Percentiles rank a stretch among this genome's conserved stretches.
These are phyloP conservation scores for Cyrtorhinus lividipennis DNA, from an alignment of 1,140 invertebrate species.

Conservation along the genomic window DNA sequence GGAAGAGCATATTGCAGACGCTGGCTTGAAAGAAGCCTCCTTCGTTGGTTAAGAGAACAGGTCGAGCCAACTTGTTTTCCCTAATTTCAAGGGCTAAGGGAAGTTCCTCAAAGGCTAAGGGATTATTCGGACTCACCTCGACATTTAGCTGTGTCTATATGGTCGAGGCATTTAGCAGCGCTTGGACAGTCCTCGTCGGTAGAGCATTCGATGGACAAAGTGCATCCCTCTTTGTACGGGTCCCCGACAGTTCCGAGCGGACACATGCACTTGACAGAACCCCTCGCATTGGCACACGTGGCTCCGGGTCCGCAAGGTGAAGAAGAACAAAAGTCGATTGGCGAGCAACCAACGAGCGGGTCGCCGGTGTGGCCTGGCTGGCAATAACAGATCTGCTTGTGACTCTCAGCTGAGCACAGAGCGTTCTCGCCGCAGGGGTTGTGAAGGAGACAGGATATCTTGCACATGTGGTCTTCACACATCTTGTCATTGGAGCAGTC, in stretches of 20 bases:
- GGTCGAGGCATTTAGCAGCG: conserved; percentile 54
- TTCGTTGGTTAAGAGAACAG: too few species aligned
- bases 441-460: conserved; percentile 62
- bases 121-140: conserved; percentile 41
- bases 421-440: conserved; percentile 73
- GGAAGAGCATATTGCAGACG: too few species aligned
- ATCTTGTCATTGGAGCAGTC: conserved; percentile 69
- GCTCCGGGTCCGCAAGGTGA: conserved; percentile 69
- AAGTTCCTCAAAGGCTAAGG: too few species aligned
- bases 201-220: conserved; percentile 57
- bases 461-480: conserved; percentile 63
- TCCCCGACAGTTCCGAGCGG: conserved; percentile 62
- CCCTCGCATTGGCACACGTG: conserved; percentile 63
- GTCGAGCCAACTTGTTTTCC: too few species aligned
- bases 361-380: conserved; percentile 74
- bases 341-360: conserved; percentile 47
- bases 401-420: conserved; percentile 63
- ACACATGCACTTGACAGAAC: conserved; percentile 67
- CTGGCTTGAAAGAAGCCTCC: too few species aligned
- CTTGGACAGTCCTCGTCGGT: conserved; percentile 60
- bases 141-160: conserved; percentile 54
- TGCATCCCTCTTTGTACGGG: conserved; percentile 64
- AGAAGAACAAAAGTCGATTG: conserved; percentile 63
- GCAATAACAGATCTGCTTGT: conserved; percentile 59
- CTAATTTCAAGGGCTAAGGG: too few species aligned